Conservation (phyloP, 2,113 vertebrate genomes). For the Carassius carassius region DNA sequence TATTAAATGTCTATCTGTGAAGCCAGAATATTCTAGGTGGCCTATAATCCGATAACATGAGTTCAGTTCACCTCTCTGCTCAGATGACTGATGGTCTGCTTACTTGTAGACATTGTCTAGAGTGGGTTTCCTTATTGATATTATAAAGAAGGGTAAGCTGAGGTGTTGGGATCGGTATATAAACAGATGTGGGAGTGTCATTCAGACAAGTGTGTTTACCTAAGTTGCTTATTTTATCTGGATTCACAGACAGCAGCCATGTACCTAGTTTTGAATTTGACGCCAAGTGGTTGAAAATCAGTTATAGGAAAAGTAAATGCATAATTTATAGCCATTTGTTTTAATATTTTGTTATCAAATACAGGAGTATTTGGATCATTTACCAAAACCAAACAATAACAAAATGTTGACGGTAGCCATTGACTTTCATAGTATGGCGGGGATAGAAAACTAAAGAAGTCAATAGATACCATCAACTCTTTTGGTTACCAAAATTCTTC, state of each 20-base stretch:
- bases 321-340: neutral
- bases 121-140: neutral
- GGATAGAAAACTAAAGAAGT: neutral
- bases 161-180: neutral
- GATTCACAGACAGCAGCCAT: neutral
- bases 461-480: neutral
- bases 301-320: neutral
- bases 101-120: neutral
- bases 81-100: neutral
- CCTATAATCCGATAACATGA: slow-evolving; percentile 29
- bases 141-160: neutral
- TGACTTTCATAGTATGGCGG: neutral
- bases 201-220: neutral
- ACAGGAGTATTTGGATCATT: neutral
- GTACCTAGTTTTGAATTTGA: neutral
- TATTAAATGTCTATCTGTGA: neutral
- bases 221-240: neutral
- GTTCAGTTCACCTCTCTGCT: slow-evolving; percentile 14
- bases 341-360: neutral
- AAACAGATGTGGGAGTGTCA: neutral
- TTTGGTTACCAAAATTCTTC: too few relatives aligned
- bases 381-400: neutral
- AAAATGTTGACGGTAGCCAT: neutral
- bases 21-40: slow-evolving; percentile 39
- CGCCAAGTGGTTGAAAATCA: neutral